Evolutionary conservation across 2,797 vertebrate genomes (phyloP).

Genomic region (Epinephelus awoara): DNA sequence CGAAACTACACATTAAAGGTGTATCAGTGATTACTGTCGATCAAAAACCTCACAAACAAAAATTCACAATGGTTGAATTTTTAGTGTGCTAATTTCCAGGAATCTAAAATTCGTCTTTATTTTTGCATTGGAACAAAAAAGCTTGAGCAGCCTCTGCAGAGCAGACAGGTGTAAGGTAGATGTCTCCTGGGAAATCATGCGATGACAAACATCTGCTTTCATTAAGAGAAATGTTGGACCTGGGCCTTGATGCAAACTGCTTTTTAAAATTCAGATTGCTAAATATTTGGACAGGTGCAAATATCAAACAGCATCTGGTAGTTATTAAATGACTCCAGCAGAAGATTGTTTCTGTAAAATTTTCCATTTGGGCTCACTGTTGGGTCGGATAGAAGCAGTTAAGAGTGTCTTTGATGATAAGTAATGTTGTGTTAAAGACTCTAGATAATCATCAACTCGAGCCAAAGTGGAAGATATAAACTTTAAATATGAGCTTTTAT

Average conservation of each 20-base stretch:
- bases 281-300: conserved; percentile 1
- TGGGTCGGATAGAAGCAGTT: not conserved
- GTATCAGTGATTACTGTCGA: too few relatives aligned
- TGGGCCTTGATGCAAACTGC: not conserved
- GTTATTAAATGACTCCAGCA: not conserved
- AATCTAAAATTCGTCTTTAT: not conserved
- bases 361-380: not conserved
- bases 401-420: too few relatives aligned
- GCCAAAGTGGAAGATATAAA: not conserved
- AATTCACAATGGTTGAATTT: too few relatives aligned
- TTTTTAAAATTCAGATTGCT: not conserved
- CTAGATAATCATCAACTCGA: too few relatives aligned
- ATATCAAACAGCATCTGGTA: not conserved
- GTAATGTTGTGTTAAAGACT: too few relatives aligned
- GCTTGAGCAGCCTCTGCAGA: not conserved
- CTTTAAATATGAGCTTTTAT: not conserved
- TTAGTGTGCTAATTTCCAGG: not conserved
- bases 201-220: not conserved
- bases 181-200: too few relatives aligned
- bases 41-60: too few relatives aligned
- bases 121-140: not conserved
- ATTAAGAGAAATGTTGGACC: not conserved
- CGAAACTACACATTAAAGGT: too few relatives aligned
- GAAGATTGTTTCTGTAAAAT: too few relatives aligned
- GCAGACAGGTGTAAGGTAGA: not conserved